phyloP scores from a whole-genome alignment of 2,888 invertebrate species.

The Unio pictorum region DNA sequence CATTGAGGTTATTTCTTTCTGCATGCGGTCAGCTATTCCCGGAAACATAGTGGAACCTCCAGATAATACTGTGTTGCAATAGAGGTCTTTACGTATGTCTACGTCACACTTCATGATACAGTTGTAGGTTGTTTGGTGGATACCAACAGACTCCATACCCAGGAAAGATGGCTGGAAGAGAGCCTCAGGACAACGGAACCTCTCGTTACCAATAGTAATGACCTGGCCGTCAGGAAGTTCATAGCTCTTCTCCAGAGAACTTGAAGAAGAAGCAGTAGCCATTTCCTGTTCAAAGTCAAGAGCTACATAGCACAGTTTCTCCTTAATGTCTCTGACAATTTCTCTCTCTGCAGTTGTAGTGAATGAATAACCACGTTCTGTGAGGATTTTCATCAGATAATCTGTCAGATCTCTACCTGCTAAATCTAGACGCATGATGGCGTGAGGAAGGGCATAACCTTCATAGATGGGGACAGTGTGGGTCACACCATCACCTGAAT shows the following conservation, averaged over 20 bases:
- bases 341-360: constrained; percentile 86
- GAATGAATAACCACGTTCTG: constrained; percentile 67
- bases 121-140: constrained; percentile 60
- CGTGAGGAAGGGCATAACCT: constrained; percentile 93
- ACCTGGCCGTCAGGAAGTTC: constrained; percentile 63
- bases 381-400: constrained; percentile 96
- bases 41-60: constrained; percentile 98
- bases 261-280: constrained; percentile 92
- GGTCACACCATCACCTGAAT: constrained; percentile 80
- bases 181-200: constrained; percentile 66
- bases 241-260: constrained; percentile 92
- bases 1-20: constrained; percentile 94
- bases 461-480: constrained; percentile 97
- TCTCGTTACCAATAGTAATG: constrained; percentile 56
- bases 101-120: constrained; percentile 58
- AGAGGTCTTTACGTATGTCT: constrained; percentile 54
- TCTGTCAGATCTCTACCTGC: constrained; percentile 97
- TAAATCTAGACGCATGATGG: constrained; percentile 96
- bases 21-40: constrained; percentile 97
- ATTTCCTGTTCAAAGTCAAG: constrained; percentile 94
- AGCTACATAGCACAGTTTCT: constrained; percentile 94
- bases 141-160: constrained; percentile 76
- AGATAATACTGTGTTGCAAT: constrained; percentile 83
- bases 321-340: constrained; percentile 94
- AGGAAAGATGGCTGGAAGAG: constrained; percentile 70